phyloP scores from a whole-genome alignment of 2,888 invertebrate species.

The Leptinotarsa juncta region DNA sequence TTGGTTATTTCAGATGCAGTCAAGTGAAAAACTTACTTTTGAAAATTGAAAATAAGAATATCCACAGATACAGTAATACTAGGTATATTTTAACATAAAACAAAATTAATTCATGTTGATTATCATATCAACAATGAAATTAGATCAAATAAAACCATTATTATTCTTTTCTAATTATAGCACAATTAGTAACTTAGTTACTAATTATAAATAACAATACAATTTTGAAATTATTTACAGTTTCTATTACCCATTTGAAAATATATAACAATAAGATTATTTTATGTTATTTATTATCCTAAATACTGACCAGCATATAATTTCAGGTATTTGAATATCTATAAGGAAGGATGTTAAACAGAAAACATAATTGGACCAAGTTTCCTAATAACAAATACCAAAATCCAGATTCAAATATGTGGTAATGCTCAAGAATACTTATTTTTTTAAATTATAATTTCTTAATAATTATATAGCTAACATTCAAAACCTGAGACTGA shows the following conservation, averaged over 20 bases:
- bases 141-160: neutral
- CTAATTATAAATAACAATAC: neutral
- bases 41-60: neutral
- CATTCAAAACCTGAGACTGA: constrained; percentile 3
- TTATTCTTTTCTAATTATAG: neutral
- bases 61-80: neutral
- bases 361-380: neutral
- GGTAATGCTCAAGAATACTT: neutral
- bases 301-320: neutral
- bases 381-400: neutral
- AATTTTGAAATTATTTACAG: neutral
- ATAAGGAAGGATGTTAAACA: neutral
- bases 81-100: constrained; percentile 1
- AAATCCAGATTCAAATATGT: neutral
- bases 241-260: neutral
- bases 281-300: neutral
- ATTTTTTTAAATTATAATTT: neutral
- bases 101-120: neutral
- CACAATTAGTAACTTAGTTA: neutral
- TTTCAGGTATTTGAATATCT: neutral
- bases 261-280: neutral
- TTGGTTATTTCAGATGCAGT: neutral
- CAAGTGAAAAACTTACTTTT: too few relatives aligned
- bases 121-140: neutral
- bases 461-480: neutral